A percentile compares a stretch with the other conserved stretches of the same genome.
Conservation (phyloP, 2,888 invertebrate species). For the Athalia cordata region DNA sequence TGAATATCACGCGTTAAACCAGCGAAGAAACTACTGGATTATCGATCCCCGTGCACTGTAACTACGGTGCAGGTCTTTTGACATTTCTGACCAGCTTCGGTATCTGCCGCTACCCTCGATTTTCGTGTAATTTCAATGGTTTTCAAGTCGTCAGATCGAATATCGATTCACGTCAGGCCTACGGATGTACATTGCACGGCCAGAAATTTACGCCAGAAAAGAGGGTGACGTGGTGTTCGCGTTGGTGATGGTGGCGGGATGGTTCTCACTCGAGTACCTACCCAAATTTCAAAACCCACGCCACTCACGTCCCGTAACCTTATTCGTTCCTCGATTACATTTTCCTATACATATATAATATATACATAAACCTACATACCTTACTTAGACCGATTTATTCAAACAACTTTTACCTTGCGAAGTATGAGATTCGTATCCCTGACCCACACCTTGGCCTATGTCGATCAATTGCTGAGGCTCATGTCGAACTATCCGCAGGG, state of each 20-base stretch:
- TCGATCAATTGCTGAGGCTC: slow-evolving; percentile 23
- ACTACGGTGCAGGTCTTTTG: too few relatives aligned
- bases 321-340: slow-evolving; percentile 25
- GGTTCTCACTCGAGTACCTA: background rate
- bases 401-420: slow-evolving; percentile 17
- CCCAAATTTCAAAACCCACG: background rate
- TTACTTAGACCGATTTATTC: too few relatives aligned
- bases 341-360: slow-evolving; percentile 16
- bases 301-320: slow-evolving; percentile 20
- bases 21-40: too few relatives aligned
- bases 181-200: background rate
- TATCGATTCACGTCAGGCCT: background rate
- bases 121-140: background rate
- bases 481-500: slow-evolving; percentile 9
- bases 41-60: too few relatives aligned
- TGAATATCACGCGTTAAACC: background rate
- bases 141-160: background rate
- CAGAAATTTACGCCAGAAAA: background rate
- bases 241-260: background rate
- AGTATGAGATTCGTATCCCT: slow-evolving; percentile 26
- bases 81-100: too few relatives aligned
- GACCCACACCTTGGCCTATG: slow-evolving; percentile 42
- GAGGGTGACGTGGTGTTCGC: too few relatives aligned
- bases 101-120: background rate
- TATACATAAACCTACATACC: background rate